Base-by-base conservation (phyloP, 2,113 vertebrate genomes). In the Dipodomys spectabilis region DNA sequence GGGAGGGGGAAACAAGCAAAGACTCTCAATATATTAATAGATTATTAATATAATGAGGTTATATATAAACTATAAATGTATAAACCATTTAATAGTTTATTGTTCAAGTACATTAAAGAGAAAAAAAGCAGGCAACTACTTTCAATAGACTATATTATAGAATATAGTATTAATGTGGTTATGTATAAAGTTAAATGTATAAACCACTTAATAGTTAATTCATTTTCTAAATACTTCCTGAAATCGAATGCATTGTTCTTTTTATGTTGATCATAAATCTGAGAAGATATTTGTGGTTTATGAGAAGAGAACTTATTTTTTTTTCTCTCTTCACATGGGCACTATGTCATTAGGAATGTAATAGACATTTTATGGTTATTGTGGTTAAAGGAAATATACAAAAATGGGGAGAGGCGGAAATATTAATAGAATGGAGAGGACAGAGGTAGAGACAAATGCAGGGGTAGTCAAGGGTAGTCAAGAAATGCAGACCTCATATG, bases 201-300 rank as follows among this genome's bases (percentile, higher is more conserved):
- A 84, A 90, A 45, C 35, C 67, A 11, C 75, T 90, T 83, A 75
- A 88, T 82, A 49, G 62, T 57, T 57, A 57, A 57, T 57, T 95
- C 95, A 60, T 75, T 82, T 53, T 77, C 45, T 94, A 74, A 92
- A 78, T 86, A 67, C 45, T 88, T 96, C 16, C 85, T 90, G 64
- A 94, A 92, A 85, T 92, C 60, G 77, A 78, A 60, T 20, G 20
- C 73, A n/a, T 91, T 92, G 39, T 84, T 92, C 75, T 88, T 80
- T 57, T 87, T 82, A 77, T 89, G 64, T 71, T 85, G 73, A 77
- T 78, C 57, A 49, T 77, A 96, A 95, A 88, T 82, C 86, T 85
- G 27, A 49, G 28, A 57, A 87, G 23, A 78, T 49, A 67, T 45
- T 96, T 78, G 25, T 75, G 78, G 73, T 89, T 86, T 64, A 92